Evolutionary conservation across 2,888 invertebrate species (phyloP), one percentile per base, ranked within the genome.

Genomic region (Baccha elongata): DNA sequence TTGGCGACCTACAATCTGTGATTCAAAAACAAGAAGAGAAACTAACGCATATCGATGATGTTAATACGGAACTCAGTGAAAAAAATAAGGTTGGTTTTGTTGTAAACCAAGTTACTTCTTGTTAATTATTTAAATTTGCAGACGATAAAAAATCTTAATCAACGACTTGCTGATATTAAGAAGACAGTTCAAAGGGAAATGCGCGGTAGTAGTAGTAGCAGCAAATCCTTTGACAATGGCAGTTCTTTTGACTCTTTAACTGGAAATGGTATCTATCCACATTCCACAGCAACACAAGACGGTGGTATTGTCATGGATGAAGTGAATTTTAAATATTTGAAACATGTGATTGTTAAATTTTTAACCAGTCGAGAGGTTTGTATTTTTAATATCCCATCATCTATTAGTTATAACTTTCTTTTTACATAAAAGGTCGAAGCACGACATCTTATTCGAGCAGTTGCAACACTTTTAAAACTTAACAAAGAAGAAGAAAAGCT

Each of bases 271-370:
- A 40, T 84, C 23, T 86, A 73, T 75, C 85, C 84, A 60, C 88
- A 88, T 55, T 71, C 76, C 2, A 67, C 42, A 3, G 8, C 79
- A 8, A 72, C 79, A 7, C 80, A 81, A 37, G 85, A 85, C 37
- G 86, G 86, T 69, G 85, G 88, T 84, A 87, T 91, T 74, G 87
- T 91, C 17, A 91, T 91, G 86, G 93, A 94, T 78, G 95, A 96
- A 87, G 94, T 96, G 53, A 96, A 95, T 91, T 95, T 96, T 88
- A 94, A 94, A 89, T 98, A 98, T 90, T 92, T 98, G 73, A 98
- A 97, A 88, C 97, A 98, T 91, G 98, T 98, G 84, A 94, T 98
- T 83, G 94, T 98, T 2, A 97, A 97, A 89, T 98, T 98, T 91
- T 93, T 98, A 87, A 98, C 98, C 0, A 95, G 96, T 88, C 93